A percentile compares a stretch with the other conserved stretches of the same genome.
Evolutionary conservation across 2,113 vertebrate species (phyloP).

Genomic region (Rhinogobius similis): DNA sequence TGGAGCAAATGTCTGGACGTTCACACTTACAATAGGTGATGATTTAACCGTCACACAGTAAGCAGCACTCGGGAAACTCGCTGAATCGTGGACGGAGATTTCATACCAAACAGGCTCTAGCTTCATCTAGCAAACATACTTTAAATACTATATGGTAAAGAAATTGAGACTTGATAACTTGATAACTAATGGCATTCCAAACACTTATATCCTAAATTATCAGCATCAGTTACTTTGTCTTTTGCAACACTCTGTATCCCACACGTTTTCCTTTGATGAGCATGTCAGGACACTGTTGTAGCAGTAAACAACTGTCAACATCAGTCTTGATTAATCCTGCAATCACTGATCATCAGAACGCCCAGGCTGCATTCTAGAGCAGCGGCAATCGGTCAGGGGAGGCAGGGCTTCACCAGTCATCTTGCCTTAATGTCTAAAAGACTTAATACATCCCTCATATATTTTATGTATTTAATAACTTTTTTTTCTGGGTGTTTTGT

Average conservation of each 20-base stretch:
- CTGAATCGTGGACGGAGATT: slow-evolving; percentile 20
- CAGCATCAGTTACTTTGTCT: neutral
- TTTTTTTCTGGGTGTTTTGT: too few species aligned
- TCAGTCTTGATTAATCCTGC: slow-evolving; percentile 15
- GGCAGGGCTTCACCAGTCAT: too few species aligned
- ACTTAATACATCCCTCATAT: too few species aligned
- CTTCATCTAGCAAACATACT: neutral
- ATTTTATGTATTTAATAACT: too few species aligned
- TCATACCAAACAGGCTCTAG: slow-evolving; percentile 33
- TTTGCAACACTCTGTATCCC: neutral
- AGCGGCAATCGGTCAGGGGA: too few species aligned
- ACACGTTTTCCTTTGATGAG: neutral
- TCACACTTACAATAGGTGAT: slow-evolving; percentile 59
- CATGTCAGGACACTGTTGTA: neutral
- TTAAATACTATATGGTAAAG: neutral
- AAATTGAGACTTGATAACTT: too few species aligned
- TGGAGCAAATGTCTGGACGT: slow-evolving; percentile 56
- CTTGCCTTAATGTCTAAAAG: too few species aligned
- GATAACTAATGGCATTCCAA: neutral
- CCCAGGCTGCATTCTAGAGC: too few species aligned
- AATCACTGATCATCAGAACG: too few species aligned
- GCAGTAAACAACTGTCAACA: neutral
- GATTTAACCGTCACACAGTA: slow-evolving; percentile 36
- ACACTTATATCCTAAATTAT: neutral
- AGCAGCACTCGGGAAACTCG: slow-evolving; percentile 39